Conservation (phyloP, 2,888 invertebrate genomes). For the Hemaris fuciformis region DNA sequence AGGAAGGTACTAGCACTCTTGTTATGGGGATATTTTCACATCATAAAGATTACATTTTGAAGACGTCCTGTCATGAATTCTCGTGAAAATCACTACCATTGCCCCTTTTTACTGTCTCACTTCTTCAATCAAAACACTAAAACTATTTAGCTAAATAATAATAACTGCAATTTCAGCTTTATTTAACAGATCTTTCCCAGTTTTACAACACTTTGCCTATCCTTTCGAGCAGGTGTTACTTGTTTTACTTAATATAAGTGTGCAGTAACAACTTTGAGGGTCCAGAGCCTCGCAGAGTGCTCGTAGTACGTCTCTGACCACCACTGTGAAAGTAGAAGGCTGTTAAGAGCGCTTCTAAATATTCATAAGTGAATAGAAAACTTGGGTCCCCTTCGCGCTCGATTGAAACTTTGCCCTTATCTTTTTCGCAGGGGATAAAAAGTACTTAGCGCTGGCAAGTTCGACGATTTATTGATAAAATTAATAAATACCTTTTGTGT, state of each 20-base stretch:
- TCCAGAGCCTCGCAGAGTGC: background rate
- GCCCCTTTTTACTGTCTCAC: too few species aligned
- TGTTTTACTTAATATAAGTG: background rate
- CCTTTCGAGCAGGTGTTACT: background rate
- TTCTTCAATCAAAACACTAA: too few species aligned
- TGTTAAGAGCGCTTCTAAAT: slow-evolving; percentile 17
- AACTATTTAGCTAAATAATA: too few species aligned
- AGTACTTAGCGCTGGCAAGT: slow-evolving; percentile 15
- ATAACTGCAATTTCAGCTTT: too few species aligned
- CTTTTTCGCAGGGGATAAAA: slow-evolving; percentile 15
- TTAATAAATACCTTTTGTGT: slow-evolving; percentile 14
- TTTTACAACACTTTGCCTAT: too few species aligned
- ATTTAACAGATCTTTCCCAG: too few species aligned
- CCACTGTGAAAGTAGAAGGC: background rate
- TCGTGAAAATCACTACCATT: too few species aligned
- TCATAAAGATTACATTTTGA: too few species aligned
- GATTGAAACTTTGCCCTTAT: slow-evolving; percentile 20
- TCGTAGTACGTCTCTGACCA: background rate
- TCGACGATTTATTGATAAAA: slow-evolving; percentile 14
- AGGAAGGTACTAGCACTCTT: background rate
- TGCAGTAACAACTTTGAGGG: background rate
- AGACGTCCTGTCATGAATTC: too few species aligned
- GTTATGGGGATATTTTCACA: background rate
- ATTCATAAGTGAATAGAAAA: slow-evolving; percentile 22
- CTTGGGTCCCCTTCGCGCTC: slow-evolving; percentile 21